Evolutionary conservation across 2,888 invertebrate species (phyloP).

Genomic region (Podabrus alpinus): DNA sequence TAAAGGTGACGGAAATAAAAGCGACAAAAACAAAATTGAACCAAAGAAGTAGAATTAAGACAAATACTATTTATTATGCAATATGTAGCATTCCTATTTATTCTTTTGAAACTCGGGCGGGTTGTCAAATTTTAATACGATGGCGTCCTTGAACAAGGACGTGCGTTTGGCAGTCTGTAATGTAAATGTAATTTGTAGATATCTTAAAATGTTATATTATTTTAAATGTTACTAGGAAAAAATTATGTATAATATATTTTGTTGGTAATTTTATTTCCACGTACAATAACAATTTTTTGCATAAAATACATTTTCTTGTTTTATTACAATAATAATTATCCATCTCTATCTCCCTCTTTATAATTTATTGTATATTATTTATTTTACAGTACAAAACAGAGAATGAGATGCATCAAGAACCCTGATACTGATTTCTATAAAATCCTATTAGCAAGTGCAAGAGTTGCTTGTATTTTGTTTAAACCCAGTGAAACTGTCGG

Average conservation of each 20-base stretch:
- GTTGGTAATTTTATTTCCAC: neutral
- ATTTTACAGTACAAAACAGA: neutral
- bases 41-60: slow-evolving; percentile 16
- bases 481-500: neutral
- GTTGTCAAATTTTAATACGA: neutral
- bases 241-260: neutral
- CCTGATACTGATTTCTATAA: neutral
- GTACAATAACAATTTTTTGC: neutral
- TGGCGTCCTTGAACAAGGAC: neutral
- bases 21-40: slow-evolving; percentile 24
- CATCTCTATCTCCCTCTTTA: neutral
- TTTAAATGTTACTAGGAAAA: neutral
- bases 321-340: neutral
- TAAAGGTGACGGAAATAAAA: slow-evolving; percentile 47
- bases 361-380: neutral
- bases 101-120: neutral
- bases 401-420: neutral
- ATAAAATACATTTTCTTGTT: neutral
- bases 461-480: neutral
- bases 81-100: neutral
- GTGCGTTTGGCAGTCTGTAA: neutral
- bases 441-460: neutral
- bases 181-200: neutral
- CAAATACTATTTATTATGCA: neutral
- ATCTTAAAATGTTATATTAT: neutral